Evolutionary conservation across 2,797 vertebrate species (phyloP).

Genomic region (Mareca penelope): DNA sequence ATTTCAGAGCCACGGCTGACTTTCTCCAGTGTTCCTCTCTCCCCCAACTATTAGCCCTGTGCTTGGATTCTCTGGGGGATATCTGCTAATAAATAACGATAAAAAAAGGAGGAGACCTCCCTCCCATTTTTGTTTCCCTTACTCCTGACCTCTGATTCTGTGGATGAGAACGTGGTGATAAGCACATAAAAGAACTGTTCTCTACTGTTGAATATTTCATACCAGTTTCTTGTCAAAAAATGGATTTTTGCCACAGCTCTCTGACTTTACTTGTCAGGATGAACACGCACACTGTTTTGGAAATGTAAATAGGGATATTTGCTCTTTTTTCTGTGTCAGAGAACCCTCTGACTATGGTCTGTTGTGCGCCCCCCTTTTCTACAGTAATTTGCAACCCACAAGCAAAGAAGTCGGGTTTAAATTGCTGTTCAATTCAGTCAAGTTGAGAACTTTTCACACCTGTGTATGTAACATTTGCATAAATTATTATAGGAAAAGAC

Average conservation of each 20-base stretch:
- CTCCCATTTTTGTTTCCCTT: not conserved
- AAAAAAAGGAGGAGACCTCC: not conserved
- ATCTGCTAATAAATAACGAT: not conserved
- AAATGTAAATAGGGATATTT: slow-evolving; percentile 23
- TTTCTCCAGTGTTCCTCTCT: not conserved
- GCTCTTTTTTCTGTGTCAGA: not conserved
- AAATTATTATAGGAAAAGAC: not conserved
- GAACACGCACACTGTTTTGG: not conserved
- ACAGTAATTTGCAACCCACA: not conserved
- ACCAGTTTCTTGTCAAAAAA: not conserved
- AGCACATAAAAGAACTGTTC: not conserved
- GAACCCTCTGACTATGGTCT: not conserved
- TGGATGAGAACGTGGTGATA: not conserved
- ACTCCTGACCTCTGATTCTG: not conserved
- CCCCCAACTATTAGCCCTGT: not conserved
- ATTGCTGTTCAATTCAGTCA: not conserved
- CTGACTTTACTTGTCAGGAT: slow-evolving; percentile 4
- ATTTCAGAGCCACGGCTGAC: not conserved
- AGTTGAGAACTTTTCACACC: not conserved
- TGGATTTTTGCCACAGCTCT: not conserved
- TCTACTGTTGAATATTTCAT: slow-evolving; percentile 31
- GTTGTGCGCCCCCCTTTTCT: not conserved
- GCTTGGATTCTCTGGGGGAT: not conserved
- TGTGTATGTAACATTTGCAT: not conserved
- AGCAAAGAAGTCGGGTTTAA: not conserved